phyloP scores from a whole-genome alignment of 2,888 invertebrate species.

The Zootermopsis nevadensis region DNA sequence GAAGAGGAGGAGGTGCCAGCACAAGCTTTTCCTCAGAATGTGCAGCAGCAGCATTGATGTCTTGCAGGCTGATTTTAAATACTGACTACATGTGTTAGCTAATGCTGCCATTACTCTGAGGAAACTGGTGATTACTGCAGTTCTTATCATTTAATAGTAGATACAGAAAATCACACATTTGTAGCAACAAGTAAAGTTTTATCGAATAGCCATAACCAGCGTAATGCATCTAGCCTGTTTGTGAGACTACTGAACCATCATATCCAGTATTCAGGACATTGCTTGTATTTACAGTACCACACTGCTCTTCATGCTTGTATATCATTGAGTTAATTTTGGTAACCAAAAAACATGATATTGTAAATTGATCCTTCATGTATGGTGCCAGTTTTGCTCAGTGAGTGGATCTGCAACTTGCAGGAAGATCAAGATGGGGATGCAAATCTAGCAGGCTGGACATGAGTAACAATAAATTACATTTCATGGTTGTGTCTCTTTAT shows the following conservation, averaged over 20 bases:
- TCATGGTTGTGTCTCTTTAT: too few species aligned
- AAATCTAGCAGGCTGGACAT: neutral
- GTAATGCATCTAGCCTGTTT: slow-evolving; percentile 17
- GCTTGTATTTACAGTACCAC: neutral
- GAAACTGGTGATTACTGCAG: neutral
- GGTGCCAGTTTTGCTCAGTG: neutral
- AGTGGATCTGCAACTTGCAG: neutral
- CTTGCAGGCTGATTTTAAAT: neutral
- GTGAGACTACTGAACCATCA: neutral
- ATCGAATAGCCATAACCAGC: neutral
- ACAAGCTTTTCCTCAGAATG: neutral
- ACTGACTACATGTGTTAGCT: slow-evolving; percentile 17
- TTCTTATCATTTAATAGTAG: neutral
- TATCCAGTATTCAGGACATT: slow-evolving; percentile 21
- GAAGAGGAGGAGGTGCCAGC: slow-evolving; percentile 58
- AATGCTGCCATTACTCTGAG: neutral
- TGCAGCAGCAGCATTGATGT: slow-evolving; percentile 25
- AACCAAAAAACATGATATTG: neutral
- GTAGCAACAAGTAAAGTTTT: neutral
- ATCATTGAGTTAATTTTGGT: neutral
- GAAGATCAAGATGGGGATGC: neutral
- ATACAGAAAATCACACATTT: neutral
- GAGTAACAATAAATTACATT: neutral
- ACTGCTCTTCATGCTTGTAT: neutral
- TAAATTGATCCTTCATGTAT: neutral